phyloP scores from a whole-genome alignment of 2,888 invertebrate genomes.

The Boloria euphrosyne region DNA sequence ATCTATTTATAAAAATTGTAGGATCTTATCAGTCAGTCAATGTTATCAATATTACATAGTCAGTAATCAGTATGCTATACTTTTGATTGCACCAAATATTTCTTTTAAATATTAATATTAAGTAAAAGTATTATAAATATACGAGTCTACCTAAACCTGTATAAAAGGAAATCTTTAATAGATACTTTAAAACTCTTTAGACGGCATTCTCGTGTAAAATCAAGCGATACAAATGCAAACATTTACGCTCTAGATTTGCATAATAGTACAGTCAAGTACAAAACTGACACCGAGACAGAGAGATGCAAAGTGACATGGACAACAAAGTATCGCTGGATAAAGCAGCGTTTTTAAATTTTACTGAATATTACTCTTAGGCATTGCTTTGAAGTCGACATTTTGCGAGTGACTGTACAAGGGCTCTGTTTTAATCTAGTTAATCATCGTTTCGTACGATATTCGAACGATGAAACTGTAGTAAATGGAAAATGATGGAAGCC shows the following conservation, averaged over 20 bases:
- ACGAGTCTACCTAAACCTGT: neutral
- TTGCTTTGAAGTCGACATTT: conserved; percentile 27
- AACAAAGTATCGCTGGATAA: conserved; percentile 22
- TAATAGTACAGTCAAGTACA: conserved; percentile 31
- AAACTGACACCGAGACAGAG: conserved; percentile 32
- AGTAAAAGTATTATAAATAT: neutral
- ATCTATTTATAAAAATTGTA: too few species aligned
- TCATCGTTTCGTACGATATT: conserved; percentile 28
- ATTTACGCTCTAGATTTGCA: conserved; percentile 35
- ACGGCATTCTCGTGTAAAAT: conserved; percentile 13
- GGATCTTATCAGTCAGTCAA: too few species aligned
- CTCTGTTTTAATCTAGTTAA: conserved; percentile 30
- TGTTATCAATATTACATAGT: too few species aligned
- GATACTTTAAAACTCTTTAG: conserved; percentile 6
- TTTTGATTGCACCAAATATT: too few species aligned
- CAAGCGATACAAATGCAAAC: conserved; percentile 34
- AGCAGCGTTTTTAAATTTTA: conserved; percentile 27
- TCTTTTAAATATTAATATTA: too few species aligned
- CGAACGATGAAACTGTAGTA: conserved; percentile 19
- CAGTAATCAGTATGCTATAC: too few species aligned
- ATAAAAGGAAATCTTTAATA: conserved; percentile 1
- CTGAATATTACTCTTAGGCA: conserved; percentile 7
- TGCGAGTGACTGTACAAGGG: conserved; percentile 20
- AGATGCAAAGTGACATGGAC: conserved; percentile 31
- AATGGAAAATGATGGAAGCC: conserved; percentile 30